Base-by-base conservation (phyloP, 2,113 vertebrate genomes). In the Lophochroa leadbeateri region DNA sequence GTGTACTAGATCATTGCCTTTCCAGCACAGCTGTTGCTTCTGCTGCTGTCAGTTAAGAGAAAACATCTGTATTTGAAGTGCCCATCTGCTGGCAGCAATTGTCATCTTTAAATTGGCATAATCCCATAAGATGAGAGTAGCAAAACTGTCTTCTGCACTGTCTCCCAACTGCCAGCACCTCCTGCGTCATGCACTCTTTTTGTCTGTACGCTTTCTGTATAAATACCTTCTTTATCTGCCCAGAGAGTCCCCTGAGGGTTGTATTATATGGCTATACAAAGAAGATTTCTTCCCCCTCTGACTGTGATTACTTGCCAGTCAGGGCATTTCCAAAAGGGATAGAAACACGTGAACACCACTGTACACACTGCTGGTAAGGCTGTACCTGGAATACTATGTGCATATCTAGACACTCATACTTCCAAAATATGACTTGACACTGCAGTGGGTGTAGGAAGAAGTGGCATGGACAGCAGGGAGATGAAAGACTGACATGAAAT, bases 11-110 rank as follows among this genome's bases (percentile, higher is more conserved):
- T 94, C 12, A 41, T 18, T 50, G 53, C 49, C 70, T 71, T 74
- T 95, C 14, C 23, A 43, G 80, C 55, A 82, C 86, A 95, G 95
- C 90, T 97, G 90, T 67, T 86, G 39, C 58, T 78, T 6, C 49
- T 92, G 60, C 57, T 70, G 27, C 24, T 35, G 57, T 58, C 76
- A 50, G 39, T 82, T 75, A 82, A 78, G 72, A 70, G 70, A 65
- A 74, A 24, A 33, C 1, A 4, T 39, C 71, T 52, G 43, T 52
- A 28, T 95, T 81, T 82, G 67, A 57, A 78, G 47, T 71, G 37
- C 23, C 76, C 65, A 53, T 95, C 79, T 91, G 63, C 86, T 31
- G 68, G 88, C 83, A 91, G 93, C 60, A 90, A 52, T 91, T 86
- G 33, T 41, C 15, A 20, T 92, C 35, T 90, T 95, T 78, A 69